Conservation (phyloP, 2,888 invertebrate genomes). For the Eretmocerus hayati region DNA sequence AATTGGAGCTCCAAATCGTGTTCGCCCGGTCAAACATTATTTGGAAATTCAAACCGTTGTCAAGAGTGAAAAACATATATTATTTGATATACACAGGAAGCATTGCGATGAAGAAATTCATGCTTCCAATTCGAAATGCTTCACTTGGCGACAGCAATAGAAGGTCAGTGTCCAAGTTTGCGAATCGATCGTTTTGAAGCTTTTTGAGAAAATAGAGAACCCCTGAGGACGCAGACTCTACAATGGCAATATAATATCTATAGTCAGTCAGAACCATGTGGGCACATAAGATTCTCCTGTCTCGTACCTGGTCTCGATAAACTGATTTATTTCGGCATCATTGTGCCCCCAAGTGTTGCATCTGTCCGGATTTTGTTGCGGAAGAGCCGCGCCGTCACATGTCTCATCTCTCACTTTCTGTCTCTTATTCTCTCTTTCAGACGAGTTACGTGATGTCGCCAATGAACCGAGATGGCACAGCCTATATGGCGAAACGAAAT, state of each 20-base stretch:
- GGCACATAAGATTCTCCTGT: slow-evolving; percentile 4
- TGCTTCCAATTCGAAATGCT: neutral
- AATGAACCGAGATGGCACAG: neutral
- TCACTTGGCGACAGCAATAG: too few relatives aligned
- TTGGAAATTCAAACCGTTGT: too few relatives aligned
- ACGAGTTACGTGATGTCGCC: neutral
- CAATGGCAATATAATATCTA: too few relatives aligned
- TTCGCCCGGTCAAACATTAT: too few relatives aligned
- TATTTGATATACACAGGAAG: too few relatives aligned
- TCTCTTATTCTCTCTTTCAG: neutral
- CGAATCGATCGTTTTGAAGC: too few relatives aligned
- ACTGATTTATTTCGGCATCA: slow-evolving; percentile 46
- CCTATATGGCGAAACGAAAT: slow-evolving; percentile 8
- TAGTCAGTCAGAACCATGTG: neutral
- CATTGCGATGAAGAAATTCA: too few relatives aligned
- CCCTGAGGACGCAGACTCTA: slow-evolving; percentile 35
- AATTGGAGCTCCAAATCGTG: too few relatives aligned
- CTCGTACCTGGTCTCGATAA: slow-evolving; percentile 40
- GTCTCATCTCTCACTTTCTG: neutral
- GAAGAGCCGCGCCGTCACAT: slow-evolving; percentile 11
- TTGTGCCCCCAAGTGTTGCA: slow-evolving; percentile 33
- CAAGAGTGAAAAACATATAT: too few relatives aligned
- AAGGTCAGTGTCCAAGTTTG: too few relatives aligned
- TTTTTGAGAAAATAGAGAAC: slow-evolving; percentile 31
- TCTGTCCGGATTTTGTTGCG: slow-evolving; percentile 36